Conservation (phyloP, 2,888 invertebrate species). For the Mythimna ferrago region DNA sequence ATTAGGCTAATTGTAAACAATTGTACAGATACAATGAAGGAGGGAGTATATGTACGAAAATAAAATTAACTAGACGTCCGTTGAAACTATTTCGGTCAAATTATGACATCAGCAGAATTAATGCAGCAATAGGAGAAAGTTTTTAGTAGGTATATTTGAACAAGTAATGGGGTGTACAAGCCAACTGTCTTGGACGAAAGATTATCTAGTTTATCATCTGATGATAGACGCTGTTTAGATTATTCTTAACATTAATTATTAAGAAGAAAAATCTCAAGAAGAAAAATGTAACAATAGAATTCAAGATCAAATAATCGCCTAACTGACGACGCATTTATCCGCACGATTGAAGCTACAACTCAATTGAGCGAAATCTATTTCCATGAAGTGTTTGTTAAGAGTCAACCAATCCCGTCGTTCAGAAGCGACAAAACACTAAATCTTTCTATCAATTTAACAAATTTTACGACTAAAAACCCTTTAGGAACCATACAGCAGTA, state of each 20-base stretch:
- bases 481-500: constrained; percentile 33
- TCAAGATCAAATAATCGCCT: background rate
- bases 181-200: background rate
- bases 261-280: background rate
- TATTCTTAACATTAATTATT: background rate
- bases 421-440: constrained; percentile 4
- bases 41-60: constrained; percentile 48
- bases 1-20: constrained; percentile 65
- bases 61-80: constrained; percentile 42
- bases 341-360: background rate
- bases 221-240: background rate
- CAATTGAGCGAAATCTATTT: constrained; percentile 20
- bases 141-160: background rate
- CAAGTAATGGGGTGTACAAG: background rate
- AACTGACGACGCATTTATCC: constrained; percentile 15
- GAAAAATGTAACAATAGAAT: constrained; percentile 4
- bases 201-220: background rate
- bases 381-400: background rate
- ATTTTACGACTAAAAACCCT: constrained; percentile 29
- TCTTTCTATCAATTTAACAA: constrained; percentile 30
- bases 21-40: constrained; percentile 49
- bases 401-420: background rate
- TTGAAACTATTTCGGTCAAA: constrained; percentile 36
- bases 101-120: constrained; percentile 16
- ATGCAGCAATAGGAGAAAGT: background rate